Conservation (phyloP, 37 sponge, comb jelly and placozoan species). For the Cliona cf. orientalis region DNA sequence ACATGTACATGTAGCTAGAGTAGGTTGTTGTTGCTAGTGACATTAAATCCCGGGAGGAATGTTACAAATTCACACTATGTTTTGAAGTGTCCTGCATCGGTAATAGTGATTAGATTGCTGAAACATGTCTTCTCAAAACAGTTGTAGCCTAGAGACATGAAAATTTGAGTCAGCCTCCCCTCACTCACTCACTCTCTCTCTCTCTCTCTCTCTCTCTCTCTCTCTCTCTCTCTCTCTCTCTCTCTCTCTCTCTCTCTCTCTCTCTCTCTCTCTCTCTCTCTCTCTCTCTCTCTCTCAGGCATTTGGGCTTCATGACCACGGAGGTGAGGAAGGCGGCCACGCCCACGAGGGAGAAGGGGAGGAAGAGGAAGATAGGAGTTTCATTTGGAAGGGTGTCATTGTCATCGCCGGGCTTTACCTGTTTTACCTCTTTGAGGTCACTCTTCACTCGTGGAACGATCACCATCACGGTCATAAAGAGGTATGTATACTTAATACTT, state of each 20-base stretch:
- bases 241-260: background rate
- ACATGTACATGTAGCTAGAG: too few species aligned
- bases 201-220: background rate
- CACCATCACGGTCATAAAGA: too few species aligned
- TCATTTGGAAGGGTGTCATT: constrained; percentile 52
- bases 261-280: background rate
- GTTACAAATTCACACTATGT: too few species aligned
- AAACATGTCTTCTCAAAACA: too few species aligned
- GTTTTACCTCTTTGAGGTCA: constrained; percentile 77
- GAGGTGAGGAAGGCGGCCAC: background rate
- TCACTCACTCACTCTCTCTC: background rate
- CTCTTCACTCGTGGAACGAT: constrained; percentile 37
- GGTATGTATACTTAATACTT: too few species aligned
- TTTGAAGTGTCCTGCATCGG: too few species aligned
- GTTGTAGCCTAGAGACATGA: too few species aligned
- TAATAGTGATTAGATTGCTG: too few species aligned
- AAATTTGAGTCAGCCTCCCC: too few species aligned
- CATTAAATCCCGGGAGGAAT: too few species aligned
- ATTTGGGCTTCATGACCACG: background rate
- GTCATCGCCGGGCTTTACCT: constrained; percentile 49
- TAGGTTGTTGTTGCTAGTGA: too few species aligned
- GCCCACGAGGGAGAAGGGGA: background rate
- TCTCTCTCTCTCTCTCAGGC: background rate
- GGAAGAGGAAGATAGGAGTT: background rate
- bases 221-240: background rate